Base-by-base conservation (phyloP, 2,888 invertebrate genomes). In the Abrostola tripartita region DNA sequence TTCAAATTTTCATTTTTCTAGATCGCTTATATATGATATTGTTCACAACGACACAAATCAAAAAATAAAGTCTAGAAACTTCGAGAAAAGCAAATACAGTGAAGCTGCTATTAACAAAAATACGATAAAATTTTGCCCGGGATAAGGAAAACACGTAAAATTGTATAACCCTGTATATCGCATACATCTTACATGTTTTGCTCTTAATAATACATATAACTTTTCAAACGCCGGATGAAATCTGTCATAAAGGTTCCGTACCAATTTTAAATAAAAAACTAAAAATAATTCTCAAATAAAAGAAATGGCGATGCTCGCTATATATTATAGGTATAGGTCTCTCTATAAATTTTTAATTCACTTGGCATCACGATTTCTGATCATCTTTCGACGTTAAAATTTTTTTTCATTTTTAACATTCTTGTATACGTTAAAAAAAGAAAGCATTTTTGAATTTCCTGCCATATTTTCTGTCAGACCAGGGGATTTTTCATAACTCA, bases 41-140 rank as follows among this genome's bases (percentile, higher is more conserved):
- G 24, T 24, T 24, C 24, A 24, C 24, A 71, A 63, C 61, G 37
- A 59, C 53, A 70, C 41, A 60, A 69, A 68, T 61, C 50, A 50
- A 65, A 35, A 74, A 59, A 54, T 52, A 61, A 68, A 64, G 52
- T 12, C 14, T 49, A 6, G 40, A 47, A 65, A 65, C 54, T 60
- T 52, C 9, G 58, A 52, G 59, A 52, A 59, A 65, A 55, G 52
- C 52, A 65, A 65, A 69, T 76, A 59, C 69, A 74, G 68, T 56
- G 63, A 78, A 80, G 64, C 67, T 72, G 57, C 68, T 72, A 74
- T 81, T 81, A 80, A 83, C 77, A 85, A 80, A 81, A 82, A 81
- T 8, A 47, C 14, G 84, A 85, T 79, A 79, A 78, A 84, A 80
- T 72, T 71, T 78, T 74, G 62, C 52, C 60, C 35, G 51, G 61